phyloP scores from a whole-genome alignment of 2,113 vertebrate genomes.

The Sula dactylatra region DNA sequence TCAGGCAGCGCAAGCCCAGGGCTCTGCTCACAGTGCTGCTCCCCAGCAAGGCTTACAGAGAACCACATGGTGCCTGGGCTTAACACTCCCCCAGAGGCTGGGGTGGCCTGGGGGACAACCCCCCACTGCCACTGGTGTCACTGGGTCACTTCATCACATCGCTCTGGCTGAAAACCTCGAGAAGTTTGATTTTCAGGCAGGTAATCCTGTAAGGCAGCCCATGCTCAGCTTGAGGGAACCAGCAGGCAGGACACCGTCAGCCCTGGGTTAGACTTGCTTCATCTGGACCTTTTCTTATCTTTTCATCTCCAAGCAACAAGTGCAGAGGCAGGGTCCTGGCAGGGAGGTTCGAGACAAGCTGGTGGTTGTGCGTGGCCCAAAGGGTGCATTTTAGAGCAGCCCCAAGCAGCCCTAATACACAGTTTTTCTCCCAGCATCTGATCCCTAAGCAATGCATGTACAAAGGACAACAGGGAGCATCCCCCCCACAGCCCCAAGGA shows the following conservation, averaged over 20 bases:
- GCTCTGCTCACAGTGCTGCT: fast-evolving
- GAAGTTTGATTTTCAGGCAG: neutral
- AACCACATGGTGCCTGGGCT: fast-evolving
- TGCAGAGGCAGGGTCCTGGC: neutral
- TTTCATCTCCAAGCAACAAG: neutral
- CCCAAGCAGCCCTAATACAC: neutral
- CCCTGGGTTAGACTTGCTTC: neutral
- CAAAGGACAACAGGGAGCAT: neutral
- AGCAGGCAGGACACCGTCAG: fast-evolving
- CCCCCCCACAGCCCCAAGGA: fast-evolving
- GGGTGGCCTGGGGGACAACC: neutral
- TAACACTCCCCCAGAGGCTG: neutral
- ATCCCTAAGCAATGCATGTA: neutral
- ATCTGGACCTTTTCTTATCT: neutral
- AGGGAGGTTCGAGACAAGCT: neutral
- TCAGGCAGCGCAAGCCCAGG: neutral
- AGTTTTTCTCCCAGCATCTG: neutral
- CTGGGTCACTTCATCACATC: neutral
- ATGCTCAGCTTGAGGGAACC: neutral
- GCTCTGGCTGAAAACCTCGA: neutral
- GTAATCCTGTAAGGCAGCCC: neutral
- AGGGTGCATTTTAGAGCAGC: neutral
- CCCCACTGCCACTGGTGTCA: neutral
- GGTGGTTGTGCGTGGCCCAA: no score
- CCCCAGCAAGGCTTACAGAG: neutral